A percentile compares a stretch with the other conserved stretches of the same genome.
Evolutionary conservation across 2,888 invertebrate genomes (phyloP).

Genomic region (Augochlorella aurata): DNA sequence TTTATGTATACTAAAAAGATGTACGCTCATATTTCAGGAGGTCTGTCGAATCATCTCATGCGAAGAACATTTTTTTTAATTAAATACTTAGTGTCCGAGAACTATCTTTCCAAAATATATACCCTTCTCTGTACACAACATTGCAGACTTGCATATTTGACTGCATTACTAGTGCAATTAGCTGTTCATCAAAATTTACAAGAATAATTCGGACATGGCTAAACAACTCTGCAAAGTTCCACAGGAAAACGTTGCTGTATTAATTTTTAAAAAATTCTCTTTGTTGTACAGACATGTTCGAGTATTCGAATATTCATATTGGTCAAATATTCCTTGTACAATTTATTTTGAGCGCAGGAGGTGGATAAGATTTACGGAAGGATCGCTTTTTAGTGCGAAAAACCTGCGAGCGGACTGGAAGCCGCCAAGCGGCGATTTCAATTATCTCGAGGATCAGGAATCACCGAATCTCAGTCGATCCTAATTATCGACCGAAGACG

Average conservation of each 20-base stretch:
- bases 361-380: too few relatives aligned
- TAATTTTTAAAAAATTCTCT: not conserved
- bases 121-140: too few relatives aligned
- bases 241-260: not conserved
- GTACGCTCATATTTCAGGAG: not conserved
- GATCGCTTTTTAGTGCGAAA: too few relatives aligned
- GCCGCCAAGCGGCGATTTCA: not conserved
- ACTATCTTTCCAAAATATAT: not conserved
- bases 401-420: not conserved
- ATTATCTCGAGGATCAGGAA: slow-evolving; percentile 15
- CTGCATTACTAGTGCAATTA: not conserved
- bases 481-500: slow-evolving; percentile 76
- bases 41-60: too few relatives aligned
- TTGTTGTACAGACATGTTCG: too few relatives aligned
- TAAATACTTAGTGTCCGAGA: too few relatives aligned
- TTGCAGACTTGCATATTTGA: not conserved
- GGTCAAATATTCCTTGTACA: too few relatives aligned
- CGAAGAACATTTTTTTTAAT: too few relatives aligned
- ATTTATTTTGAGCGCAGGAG: too few relatives aligned
- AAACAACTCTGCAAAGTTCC: not conserved
- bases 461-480: slow-evolving; percentile 62
- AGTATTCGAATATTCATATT: too few relatives aligned
- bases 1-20: not conserved
- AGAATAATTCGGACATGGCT: not conserved
- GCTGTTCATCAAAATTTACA: not conserved